Evolutionary conservation across 2,888 invertebrate genomes (phyloP).

Genomic region (Panorpa germanica): DNA sequence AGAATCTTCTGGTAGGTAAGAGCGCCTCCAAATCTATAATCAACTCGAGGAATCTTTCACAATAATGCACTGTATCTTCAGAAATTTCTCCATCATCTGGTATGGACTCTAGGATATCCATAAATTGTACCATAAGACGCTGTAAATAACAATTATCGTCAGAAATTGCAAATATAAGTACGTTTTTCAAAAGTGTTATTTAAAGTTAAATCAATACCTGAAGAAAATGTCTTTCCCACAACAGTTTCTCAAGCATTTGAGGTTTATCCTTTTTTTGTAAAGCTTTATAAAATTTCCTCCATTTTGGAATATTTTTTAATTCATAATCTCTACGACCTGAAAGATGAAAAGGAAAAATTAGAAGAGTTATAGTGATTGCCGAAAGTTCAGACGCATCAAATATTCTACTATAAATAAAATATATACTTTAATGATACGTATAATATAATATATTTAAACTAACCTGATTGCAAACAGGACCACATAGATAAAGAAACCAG

Average conservation of each 20-base stretch:
- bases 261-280: slow-evolving; percentile 71
- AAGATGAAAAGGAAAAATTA: slow-evolving; percentile 9
- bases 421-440: slow-evolving; percentile 1
- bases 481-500: slow-evolving; percentile 89
- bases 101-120: slow-evolving; percentile 59
- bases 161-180: slow-evolving; percentile 15
- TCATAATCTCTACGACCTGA: slow-evolving; percentile 68
- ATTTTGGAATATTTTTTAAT: slow-evolving; percentile 69
- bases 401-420: background rate
- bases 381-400: slow-evolving; percentile 3
- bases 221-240: slow-evolving; percentile 77
- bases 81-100: slow-evolving; percentile 38
- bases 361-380: slow-evolving; percentile 7
- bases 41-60: slow-evolving; percentile 89
- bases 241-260: slow-evolving; percentile 43
- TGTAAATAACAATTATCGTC: slow-evolving; percentile 13
- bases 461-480: slow-evolving; percentile 69
- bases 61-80: slow-evolving; percentile 46
- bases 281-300: slow-evolving; percentile 82
- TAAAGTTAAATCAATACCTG: slow-evolving; percentile 21
- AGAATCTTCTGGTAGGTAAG: slow-evolving; percentile 87
- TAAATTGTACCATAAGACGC: slow-evolving; percentile 72
- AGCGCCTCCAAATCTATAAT: slow-evolving; percentile 92
- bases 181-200: background rate
- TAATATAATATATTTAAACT: slow-evolving; percentile 14